A percentile compares a stretch with the other conserved stretches of the same genome.
Conservation (phyloP, 2,113 vertebrate genomes). For the Sylvietta virens region DNA sequence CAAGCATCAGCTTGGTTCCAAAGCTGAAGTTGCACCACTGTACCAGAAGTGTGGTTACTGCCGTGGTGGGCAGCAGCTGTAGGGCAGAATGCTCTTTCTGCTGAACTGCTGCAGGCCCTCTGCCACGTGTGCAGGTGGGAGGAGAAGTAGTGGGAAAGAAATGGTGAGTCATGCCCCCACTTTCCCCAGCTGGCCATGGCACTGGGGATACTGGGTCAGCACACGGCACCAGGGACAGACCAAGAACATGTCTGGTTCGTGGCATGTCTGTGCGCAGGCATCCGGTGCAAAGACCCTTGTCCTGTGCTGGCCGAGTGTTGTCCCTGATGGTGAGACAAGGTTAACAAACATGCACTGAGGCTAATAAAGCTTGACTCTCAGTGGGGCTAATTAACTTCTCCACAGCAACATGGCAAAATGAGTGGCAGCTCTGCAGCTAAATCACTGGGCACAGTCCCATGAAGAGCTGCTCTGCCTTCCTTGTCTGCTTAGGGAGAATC, state of each 20-base stretch:
- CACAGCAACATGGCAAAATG: background rate
- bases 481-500: background rate
- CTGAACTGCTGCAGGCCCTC: background rate
- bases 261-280: fast-evolving
- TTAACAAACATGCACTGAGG: constrained; percentile 9
- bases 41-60: background rate
- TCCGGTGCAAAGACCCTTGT: background rate
- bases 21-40: background rate
- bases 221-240: background rate
- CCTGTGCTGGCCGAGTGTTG: background rate
- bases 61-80: background rate
- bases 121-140: background rate
- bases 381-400: constrained; percentile 33
- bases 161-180: background rate
- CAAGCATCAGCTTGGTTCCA: background rate
- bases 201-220: background rate
- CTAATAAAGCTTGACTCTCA: constrained; percentile 46
- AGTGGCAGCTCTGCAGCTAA: constrained; percentile 10
- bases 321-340: background rate
- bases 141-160: background rate
- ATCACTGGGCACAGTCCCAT: background rate
- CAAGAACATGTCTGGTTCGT: background rate
- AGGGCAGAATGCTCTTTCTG: background rate
- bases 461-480: background rate
- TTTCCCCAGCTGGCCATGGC: background rate